Conservation (phyloP, 2,113 vertebrate species). For the Paraplagusia blochii region DNA sequence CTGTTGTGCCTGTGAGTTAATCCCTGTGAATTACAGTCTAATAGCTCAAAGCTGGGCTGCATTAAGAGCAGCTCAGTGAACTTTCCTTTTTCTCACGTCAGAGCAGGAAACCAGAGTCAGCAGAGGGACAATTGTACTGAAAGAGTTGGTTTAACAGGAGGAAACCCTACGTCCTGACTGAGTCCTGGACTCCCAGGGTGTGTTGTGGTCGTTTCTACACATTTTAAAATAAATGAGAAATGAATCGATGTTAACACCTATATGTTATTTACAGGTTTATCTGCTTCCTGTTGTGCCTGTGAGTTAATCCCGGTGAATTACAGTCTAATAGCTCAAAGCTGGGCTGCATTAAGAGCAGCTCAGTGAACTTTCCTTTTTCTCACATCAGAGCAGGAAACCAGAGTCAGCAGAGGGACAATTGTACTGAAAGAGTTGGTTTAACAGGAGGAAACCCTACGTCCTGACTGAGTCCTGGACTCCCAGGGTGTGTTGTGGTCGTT, state of each 20-base stretch:
- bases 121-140: neutral
- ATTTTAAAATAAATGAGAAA: too few relatives aligned
- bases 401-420: neutral
- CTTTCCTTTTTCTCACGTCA: neutral
- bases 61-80: neutral
- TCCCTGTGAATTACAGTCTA: neutral
- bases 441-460: neutral
- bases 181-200: neutral
- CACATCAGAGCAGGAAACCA: neutral
- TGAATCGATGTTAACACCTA: too few relatives aligned
- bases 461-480: neutral
- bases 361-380: neutral
- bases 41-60: slow-evolving; percentile 4
- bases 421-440: too few relatives aligned
- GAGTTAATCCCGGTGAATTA: neutral
- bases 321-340: slow-evolving; percentile 10
- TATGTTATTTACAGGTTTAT: neutral
- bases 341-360: neutral
- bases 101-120: neutral
- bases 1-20: neutral
- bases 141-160: neutral
- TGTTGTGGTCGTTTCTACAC: slow-evolving; percentile 20
- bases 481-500: slow-evolving; percentile 9
- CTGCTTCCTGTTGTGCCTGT: neutral
- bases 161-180: neutral